These are phyloP conservation scores for Neoniphon sammara DNA, from an alignment of 2,797 vertebrate genomes.

Conservation along the genomic window DNA sequence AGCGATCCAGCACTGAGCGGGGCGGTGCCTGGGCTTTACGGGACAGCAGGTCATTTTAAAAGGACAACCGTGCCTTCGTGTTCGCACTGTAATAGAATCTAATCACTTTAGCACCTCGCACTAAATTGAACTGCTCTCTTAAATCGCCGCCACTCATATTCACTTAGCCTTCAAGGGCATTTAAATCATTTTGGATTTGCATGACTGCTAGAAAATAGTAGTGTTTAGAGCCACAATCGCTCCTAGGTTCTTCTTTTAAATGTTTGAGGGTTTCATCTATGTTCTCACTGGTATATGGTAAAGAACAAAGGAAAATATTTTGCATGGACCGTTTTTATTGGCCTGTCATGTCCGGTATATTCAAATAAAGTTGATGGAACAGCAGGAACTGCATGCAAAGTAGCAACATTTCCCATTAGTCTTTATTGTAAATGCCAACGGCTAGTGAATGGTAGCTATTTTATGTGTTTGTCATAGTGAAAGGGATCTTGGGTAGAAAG, in stretches of 20 bases:
- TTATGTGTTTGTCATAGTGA: background rate
- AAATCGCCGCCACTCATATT: conserved; percentile 38
- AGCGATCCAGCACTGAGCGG: conserved; percentile 53
- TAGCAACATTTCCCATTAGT: background rate
- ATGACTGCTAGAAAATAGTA: conserved; percentile 1
- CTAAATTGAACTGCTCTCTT: conserved; percentile 42
- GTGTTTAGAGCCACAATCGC: background rate
- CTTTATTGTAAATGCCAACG: background rate
- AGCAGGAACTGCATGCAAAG: conserved; percentile 21
- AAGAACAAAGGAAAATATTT: background rate
- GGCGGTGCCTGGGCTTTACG: conserved; percentile 42
- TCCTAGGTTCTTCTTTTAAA: background rate
- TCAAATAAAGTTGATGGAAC: conserved; percentile 22
- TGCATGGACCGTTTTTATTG: conserved; percentile 13
- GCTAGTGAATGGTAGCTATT: background rate
- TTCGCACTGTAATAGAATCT: conserved; percentile 49
- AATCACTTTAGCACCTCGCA: conserved; percentile 48
- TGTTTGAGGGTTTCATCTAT: background rate
- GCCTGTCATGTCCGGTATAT: background rate
- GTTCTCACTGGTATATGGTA: background rate
- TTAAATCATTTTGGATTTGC: conserved; percentile 34
- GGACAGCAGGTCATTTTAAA: conserved; percentile 65
- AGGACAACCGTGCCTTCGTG: conserved; percentile 42
- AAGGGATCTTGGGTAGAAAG: background rate
- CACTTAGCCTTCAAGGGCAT: conserved; percentile 29